Percentiles rank a stretch among this genome's conserved stretches.
phyloP scores from a whole-genome alignment of 2,888 invertebrate species.

The Candidula unifasciata region DNA sequence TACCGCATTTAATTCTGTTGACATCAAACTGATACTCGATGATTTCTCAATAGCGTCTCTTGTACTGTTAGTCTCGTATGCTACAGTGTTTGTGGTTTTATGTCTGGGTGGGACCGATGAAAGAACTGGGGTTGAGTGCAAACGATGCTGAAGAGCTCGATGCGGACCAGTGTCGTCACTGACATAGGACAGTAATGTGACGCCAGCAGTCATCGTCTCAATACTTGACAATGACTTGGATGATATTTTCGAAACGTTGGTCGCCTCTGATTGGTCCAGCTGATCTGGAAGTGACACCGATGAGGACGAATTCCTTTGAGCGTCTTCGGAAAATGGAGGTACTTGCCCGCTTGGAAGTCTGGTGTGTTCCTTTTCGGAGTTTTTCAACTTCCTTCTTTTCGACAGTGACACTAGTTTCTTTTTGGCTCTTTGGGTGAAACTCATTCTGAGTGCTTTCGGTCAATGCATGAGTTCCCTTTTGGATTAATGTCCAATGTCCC shows the following conservation, averaged over 20 bases:
- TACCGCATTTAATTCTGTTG: too few relatives aligned
- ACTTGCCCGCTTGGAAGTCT: neutral
- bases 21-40: too few relatives aligned
- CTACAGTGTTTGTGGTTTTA: neutral
- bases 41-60: neutral
- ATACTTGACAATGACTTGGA: conserved; percentile 15
- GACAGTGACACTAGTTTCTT: neutral
- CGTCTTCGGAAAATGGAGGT: neutral
- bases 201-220: neutral
- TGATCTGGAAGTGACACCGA: conserved; percentile 11
- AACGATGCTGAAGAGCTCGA: too few relatives aligned
- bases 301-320: neutral
- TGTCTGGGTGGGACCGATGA: neutral
- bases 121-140: neutral
- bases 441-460: too few relatives aligned
- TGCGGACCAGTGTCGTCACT: neutral
- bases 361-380: neutral
- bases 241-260: neutral
- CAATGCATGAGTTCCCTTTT: too few relatives aligned
- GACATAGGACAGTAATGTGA: neutral
- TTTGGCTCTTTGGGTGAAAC: neutral
- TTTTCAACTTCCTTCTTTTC: neutral
- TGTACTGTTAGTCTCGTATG: neutral
- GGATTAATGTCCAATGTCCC: too few relatives aligned
- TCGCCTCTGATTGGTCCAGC: conserved; percentile 10